Conservation (phyloP, 2,797 vertebrate species). For the Simalia tracyae region DNA sequence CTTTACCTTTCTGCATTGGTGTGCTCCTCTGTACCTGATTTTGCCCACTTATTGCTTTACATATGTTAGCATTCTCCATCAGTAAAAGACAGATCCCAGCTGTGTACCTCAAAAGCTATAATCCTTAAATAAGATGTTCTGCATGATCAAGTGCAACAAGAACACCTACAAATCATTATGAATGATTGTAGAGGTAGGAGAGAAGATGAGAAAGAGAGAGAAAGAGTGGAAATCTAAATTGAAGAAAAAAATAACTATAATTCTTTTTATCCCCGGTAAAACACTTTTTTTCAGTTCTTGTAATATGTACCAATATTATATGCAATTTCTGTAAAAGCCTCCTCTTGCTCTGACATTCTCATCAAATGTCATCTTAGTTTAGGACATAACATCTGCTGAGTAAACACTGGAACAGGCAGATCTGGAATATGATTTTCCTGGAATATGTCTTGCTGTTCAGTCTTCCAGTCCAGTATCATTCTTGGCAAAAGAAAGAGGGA, state of each 20-base stretch:
- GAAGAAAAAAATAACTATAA: constrained; percentile 53
- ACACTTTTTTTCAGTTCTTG: constrained; percentile 40
- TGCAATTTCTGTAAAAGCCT: constrained; percentile 30
- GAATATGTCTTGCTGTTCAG: constrained; percentile 27
- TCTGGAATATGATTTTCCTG: constrained; percentile 41
- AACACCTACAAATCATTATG: constrained; percentile 36
- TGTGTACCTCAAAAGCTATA: background rate
- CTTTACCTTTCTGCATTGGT: background rate
- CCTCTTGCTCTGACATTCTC: constrained; percentile 23
- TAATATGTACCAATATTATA: constrained; percentile 43
- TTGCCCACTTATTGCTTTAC: background rate
- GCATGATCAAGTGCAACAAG: background rate
- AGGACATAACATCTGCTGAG: constrained; percentile 1
- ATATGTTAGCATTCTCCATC: background rate
- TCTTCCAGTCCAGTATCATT: constrained; percentile 21
- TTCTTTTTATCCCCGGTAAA: constrained; percentile 54
- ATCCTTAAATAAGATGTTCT: background rate
- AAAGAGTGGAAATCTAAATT: constrained; percentile 52
- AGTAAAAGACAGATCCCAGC: background rate
- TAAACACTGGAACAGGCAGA: constrained; percentile 1
- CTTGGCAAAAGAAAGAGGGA: constrained; percentile 22
- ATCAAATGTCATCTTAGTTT: background rate
- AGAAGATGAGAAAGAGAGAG: constrained; percentile 44
- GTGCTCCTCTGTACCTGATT: background rate
- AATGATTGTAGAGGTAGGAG: constrained; percentile 2